Base-by-base conservation (phyloP, 2,888 invertebrate genomes). In the Cryptus armator region DNA sequence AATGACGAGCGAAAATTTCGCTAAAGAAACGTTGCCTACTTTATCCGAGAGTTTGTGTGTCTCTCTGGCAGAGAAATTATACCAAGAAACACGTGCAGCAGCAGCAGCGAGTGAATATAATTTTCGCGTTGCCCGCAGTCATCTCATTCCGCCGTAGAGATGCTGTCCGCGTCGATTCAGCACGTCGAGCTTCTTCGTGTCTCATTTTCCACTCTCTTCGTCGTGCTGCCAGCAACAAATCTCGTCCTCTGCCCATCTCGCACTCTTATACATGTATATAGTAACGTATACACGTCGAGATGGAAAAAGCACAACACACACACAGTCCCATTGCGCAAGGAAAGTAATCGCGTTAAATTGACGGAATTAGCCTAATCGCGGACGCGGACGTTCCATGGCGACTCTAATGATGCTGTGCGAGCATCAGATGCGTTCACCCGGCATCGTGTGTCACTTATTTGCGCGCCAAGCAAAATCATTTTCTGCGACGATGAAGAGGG, bases 351-450 rank as follows among this genome's bases (percentile, higher is more conserved):
- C 83, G 81, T 85, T 79, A 86, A 75, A 85, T 81, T 80, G 83
- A 83, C 70, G 82, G 79, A 86, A 87, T 85, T 81, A 85, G 76
- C 84, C 68, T 81, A 84, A 87, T 86, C 86, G 76, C 32, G 67
- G 32, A 66, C 64, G 48, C 66, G 76, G 72, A 68, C 51, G 72
- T 81, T 67, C 72, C 77, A 72, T 51, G 4, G 75, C 48, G 72
- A 72, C 72, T 81, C 44, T 77, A 68, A 81, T 81, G 81, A 77
- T 68, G 72, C 72, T 77, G 56, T 44, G 48, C 32, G 62, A 14
- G 62, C 67, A 24, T 72, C 72, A 29, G 48, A 83, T 81, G 81
- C 56, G 64, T 74, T 59, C 32, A 29, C 53, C 37, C 74, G 48
- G 53, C 51, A 44, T 70, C 48, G 75, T 72, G 71, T 80, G 81